Percentiles rank a stretch among this genome's conserved stretches.
These are phyloP conservation scores for Procavia capensis DNA, from an alignment of 2,113 vertebrate genomes.

Conservation along the genomic window DNA sequence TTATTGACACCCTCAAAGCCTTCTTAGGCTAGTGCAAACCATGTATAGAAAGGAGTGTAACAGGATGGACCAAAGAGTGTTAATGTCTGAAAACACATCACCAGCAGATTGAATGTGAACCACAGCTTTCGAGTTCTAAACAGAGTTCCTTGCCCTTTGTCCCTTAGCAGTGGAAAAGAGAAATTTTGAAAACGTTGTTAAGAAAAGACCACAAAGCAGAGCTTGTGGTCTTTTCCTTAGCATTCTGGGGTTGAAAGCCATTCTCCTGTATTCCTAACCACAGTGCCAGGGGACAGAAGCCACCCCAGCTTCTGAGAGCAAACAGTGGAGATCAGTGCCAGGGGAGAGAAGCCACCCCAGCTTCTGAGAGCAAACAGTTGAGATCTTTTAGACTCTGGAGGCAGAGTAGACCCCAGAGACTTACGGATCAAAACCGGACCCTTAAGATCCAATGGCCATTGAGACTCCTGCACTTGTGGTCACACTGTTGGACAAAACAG, in stretches of 20 bases:
- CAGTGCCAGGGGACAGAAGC: not conserved
- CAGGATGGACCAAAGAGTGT: not conserved
- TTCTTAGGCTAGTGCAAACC: conserved; percentile 14
- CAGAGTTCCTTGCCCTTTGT: conserved; percentile 41
- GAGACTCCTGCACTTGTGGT: not conserved
- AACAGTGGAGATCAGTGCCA: not conserved
- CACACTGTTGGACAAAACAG: not conserved
- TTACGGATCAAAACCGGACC: not conserved
- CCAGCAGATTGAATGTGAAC: not conserved
- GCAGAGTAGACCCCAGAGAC: not conserved
- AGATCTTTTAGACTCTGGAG: not conserved
- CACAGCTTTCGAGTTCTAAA: not conserved
- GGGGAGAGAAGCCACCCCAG: not conserved
- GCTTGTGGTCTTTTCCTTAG: not conserved
- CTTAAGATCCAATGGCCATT: not conserved
- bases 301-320: not conserved
- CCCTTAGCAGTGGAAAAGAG: not conserved
- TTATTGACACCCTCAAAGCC: not conserved
- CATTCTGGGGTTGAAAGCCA: not conserved
- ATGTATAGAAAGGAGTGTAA: not conserved
- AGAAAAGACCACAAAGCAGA: not conserved
- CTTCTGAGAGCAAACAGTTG: not conserved
- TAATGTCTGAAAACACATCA: conserved; percentile 47
- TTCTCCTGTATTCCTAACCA: not conserved
- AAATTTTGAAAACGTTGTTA: conserved; percentile 9